Base-by-base conservation (phyloP, 2,113 vertebrate species). In the Epinephelus fuscoguttatus region DNA sequence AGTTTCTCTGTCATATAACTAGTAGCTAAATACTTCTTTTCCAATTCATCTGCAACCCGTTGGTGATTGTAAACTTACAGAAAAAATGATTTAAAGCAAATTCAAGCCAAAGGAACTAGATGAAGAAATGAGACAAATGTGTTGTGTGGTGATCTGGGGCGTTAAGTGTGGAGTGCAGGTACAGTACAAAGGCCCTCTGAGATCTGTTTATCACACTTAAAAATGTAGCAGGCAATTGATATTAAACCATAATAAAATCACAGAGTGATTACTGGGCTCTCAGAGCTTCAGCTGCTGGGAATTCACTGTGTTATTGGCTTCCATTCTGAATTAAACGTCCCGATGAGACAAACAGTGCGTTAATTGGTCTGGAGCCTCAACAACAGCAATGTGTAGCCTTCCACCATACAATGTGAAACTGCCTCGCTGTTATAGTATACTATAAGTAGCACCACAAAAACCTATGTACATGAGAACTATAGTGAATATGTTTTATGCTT, bases 401-500 rank as follows among this genome's bases (percentile, higher is more conserved):
- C 25, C 57, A 68, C 62, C 71, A 9, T 69, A 79, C 74, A 78
- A 67, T 33, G 70, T 66, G 59, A 85, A 88, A 87, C 81, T 71
- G 74, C 78, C 76, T 86, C 37, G 50, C 88, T 67, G 50, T 89
- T 81, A 66, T 77, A 84, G 49, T 59, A 77, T 79, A 84, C 68
- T 82, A 57, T 83, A 88, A 86, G 80, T 92, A 94, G 94, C 93
- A 94, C 93, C 94, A 94, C 91, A 87, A 90, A 92, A 88, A 92
- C 80, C 62, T 92, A 90, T 92, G 4, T 93, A 94, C 90, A 93
- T 92, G 92, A 95, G 91, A 94, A 94, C 93, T 90, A 79, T 75
- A 45, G 42, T 91, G 85, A 92, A 91, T 84, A 92, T 90, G 86
- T 89, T 87, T 86, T 89, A 93, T 92, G 87, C 79, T 81, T 85